A percentile compares a stretch with the other conserved stretches of the same genome.
phyloP scores from a whole-genome alignment of 2,888 invertebrate genomes.

The Drosophila birchii region DNA sequence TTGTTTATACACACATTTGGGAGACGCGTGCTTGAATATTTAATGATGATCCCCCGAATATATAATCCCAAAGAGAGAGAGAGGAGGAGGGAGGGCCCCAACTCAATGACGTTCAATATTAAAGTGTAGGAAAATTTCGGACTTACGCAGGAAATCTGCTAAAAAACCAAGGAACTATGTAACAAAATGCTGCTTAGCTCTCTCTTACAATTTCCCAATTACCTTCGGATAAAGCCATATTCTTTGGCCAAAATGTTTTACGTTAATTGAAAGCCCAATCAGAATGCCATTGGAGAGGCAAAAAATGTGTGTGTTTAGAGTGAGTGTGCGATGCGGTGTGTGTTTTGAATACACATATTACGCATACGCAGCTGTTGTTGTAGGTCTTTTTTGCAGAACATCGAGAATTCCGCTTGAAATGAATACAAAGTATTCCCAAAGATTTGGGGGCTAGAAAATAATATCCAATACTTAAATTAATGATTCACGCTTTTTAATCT shows the following conservation, averaged over 20 bases:
- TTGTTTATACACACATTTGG: constrained; percentile 15
- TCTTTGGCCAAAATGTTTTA: constrained; percentile 74
- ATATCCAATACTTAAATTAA: neutral
- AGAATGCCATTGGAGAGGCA: constrained; percentile 22
- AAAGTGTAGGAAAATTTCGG: constrained; percentile 40
- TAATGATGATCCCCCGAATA: constrained; percentile 67
- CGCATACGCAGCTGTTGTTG: constrained; percentile 71
- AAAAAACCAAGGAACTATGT: constrained; percentile 28
- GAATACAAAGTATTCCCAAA: constrained; percentile 3
- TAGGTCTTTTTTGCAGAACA: constrained; percentile 56
- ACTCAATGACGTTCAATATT: constrained; percentile 35
- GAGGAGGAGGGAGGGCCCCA: neutral
- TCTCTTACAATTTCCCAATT: neutral
- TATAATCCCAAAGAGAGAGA: neutral
- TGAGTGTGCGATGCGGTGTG: constrained; percentile 12
- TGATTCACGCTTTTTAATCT: neutral
- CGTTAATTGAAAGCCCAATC: constrained; percentile 73
- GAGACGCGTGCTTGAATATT: constrained; percentile 67
- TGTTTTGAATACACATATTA: constrained; percentile 3
- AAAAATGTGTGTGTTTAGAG: constrained; percentile 9
- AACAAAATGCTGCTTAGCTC: constrained; percentile 21
- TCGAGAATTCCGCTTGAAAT: constrained; percentile 6
- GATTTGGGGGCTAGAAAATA: neutral
- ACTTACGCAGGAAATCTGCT: constrained; percentile 14
- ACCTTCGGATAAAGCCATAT: constrained; percentile 14